Evolutionary conservation across 2,113 vertebrate genomes (phyloP).

Genomic region (Pimephales promelas): DNA sequence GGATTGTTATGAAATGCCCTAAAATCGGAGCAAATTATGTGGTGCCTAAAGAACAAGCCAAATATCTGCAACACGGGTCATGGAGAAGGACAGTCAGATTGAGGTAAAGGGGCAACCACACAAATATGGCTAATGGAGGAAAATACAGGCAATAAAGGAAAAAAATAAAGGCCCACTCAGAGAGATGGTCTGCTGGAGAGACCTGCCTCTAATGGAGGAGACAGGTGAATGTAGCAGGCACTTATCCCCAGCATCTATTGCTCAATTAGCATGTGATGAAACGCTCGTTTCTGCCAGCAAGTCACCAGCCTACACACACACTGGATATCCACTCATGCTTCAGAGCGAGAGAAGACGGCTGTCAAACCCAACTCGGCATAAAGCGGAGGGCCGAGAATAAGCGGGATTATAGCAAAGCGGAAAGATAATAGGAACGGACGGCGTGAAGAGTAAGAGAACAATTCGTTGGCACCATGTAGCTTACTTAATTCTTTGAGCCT

Average conservation of each 20-base stretch:
- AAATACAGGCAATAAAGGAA: background rate
- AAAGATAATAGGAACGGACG: conserved; percentile 17
- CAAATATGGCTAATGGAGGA: conserved; percentile 2
- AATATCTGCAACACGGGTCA: background rate
- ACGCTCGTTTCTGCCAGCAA: background rate
- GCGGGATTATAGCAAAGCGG: background rate
- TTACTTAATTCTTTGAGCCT: conserved; percentile 46
- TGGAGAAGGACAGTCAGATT: background rate
- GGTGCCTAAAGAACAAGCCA: background rate
- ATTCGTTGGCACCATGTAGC: conserved; percentile 35
- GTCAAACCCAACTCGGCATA: background rate
- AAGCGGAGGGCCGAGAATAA: background rate
- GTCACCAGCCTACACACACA: conserved; percentile 16
- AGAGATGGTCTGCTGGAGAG: background rate
- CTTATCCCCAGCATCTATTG: conserved; percentile 27
- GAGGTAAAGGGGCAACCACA: background rate
- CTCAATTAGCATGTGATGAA: conserved; percentile 45
- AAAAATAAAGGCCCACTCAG: background rate
- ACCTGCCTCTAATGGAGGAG: background rate
- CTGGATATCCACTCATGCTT: conserved; percentile 7
- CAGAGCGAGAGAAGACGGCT: background rate
- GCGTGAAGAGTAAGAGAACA: conserved; percentile 32
- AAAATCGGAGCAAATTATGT: background rate
- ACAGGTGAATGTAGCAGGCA: conserved; percentile 20
- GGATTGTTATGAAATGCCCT: background rate